Conservation (phyloP, 53 echinoderm and acorn worm genomes). For the Temnopleurus reevesii region DNA sequence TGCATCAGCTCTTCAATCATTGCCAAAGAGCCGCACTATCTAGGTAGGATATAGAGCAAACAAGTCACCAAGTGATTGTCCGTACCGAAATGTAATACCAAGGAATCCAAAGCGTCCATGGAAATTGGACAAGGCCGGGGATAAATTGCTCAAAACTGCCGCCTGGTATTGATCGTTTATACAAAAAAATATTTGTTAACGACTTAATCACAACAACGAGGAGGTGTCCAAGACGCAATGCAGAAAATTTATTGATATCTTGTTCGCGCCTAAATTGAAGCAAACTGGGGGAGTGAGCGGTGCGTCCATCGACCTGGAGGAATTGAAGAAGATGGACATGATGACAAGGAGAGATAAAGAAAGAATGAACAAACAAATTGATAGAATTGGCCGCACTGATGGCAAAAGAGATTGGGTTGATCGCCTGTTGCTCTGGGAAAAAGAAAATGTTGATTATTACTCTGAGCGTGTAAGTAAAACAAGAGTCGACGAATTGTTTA, state of each 20-base stretch:
- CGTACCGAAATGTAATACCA: background rate
- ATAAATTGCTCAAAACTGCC: background rate
- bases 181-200: background rate
- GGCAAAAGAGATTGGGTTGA: too few relatives aligned
- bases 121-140: background rate
- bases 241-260: constrained; percentile 17
- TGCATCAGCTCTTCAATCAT: background rate
- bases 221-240: background rate
- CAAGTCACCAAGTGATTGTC: background rate
- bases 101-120: background rate
- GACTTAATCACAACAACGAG: background rate
- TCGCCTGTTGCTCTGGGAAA: too few relatives aligned
- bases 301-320: background rate
- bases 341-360: background rate
- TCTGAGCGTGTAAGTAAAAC: too few relatives aligned
- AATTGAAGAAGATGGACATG: background rate
- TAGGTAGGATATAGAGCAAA: background rate
- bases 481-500: too few relatives aligned
- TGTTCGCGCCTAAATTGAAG: background rate
- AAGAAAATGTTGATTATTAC: too few relatives aligned
- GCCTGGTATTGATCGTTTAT: background rate
- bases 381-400: too few relatives aligned
- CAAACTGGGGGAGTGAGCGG: background rate
- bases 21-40: background rate
- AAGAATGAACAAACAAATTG: too few relatives aligned